Evolutionary conservation across 1,140 invertebrate species (phyloP).

Genomic region (Atta colombica): DNA sequence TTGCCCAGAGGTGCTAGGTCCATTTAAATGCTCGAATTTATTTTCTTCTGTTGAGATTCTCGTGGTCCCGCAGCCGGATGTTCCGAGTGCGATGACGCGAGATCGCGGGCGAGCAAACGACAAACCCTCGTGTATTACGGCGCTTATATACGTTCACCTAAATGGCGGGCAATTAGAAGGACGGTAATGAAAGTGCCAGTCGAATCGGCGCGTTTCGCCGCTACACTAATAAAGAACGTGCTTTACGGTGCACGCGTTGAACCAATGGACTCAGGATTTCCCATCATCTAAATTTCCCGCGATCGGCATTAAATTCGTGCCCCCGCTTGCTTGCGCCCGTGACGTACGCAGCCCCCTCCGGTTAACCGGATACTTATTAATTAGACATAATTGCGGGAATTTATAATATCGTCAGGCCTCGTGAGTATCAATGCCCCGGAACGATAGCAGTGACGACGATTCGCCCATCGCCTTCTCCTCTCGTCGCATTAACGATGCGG

Average conservation of each 20-base stretch:
- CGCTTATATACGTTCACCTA: slow-evolving; percentile 80
- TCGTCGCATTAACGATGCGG: not conserved
- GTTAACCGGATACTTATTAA: slow-evolving; percentile 81
- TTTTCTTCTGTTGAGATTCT: slow-evolving; percentile 58
- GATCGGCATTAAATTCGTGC: slow-evolving; percentile 79
- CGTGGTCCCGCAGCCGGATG: slow-evolving; percentile 42
- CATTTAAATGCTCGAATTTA: slow-evolving; percentile 31
- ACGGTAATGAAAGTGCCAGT: slow-evolving; percentile 84
- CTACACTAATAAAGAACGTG: slow-evolving; percentile 79
- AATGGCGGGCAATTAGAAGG: slow-evolving; percentile 84
- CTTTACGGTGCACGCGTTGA: slow-evolving; percentile 77
- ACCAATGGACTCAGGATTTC: slow-evolving; percentile 66
- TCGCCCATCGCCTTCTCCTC: slow-evolving; percentile 20
- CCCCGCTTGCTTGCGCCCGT: slow-evolving; percentile 48
- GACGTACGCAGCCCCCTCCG: slow-evolving; percentile 38
- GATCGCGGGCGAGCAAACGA: slow-evolving; percentile 78
- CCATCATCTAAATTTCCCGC: slow-evolving; percentile 82
- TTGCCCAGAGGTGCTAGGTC: slow-evolving; percentile 10
- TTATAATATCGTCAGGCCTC: slow-evolving; percentile 80
- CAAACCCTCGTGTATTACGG: slow-evolving; percentile 77
- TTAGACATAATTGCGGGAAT: slow-evolving; percentile 83
- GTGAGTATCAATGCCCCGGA: slow-evolving; percentile 34
- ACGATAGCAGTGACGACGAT: not conserved
- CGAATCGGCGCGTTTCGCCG: slow-evolving; percentile 79
- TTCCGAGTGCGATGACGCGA: slow-evolving; percentile 73